Evolutionary conservation across 2,888 invertebrate genomes (phyloP).

Genomic region (Cryptus armator): DNA sequence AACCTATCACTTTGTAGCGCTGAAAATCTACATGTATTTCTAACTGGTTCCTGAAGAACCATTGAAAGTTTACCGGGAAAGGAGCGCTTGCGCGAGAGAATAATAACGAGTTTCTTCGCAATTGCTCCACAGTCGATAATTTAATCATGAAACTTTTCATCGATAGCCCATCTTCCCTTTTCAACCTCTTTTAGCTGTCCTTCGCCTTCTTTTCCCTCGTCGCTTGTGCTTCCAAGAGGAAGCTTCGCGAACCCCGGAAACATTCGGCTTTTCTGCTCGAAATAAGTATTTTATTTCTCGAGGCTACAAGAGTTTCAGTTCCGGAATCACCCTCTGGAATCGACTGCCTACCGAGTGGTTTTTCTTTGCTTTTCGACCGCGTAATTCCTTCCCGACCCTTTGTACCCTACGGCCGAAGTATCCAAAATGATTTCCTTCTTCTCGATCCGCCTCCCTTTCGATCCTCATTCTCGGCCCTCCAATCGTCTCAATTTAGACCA

Average conservation of each 20-base stretch:
- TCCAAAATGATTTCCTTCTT: neutral
- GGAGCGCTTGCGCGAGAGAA: neutral
- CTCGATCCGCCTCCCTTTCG: constrained; percentile 1
- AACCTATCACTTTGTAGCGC: neutral
- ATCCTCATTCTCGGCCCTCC: constrained; percentile 27
- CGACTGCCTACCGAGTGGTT: neutral
- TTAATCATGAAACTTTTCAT: constrained; percentile 73
- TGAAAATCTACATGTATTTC: neutral
- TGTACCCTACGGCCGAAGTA: too few species aligned
- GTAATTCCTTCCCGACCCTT: neutral
- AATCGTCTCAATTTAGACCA: constrained; percentile 52
- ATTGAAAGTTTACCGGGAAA: constrained; percentile 23
- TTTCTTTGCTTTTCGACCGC: neutral
- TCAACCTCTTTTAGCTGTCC: neutral
- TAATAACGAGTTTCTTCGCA: constrained; percentile 3
- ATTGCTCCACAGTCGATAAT: constrained; percentile 65
- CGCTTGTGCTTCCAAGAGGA: neutral
- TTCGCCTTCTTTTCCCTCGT: neutral
- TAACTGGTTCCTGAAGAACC: neutral
- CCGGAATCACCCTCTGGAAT: constrained; percentile 25
- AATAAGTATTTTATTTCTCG: constrained; percentile 49
- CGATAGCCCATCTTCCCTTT: neutral
- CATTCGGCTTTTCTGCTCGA: neutral
- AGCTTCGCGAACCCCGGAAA: too few species aligned
- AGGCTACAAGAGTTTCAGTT: constrained; percentile 26